Evolutionary conservation across 2,888 invertebrate species (phyloP).

Genomic region (Philonicus albiceps): DNA sequence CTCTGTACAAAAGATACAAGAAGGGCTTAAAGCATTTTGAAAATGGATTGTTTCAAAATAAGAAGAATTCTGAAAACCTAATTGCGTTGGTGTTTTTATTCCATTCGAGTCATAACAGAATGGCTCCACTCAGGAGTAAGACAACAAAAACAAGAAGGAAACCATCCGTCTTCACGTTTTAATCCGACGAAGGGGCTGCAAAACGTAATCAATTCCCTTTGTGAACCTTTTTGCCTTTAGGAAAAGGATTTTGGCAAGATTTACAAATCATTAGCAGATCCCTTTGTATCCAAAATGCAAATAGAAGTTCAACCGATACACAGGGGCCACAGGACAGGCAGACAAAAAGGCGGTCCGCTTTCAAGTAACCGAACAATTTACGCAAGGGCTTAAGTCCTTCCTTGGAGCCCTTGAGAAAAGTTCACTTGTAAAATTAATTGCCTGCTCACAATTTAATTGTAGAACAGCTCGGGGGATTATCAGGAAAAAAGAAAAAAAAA

Average conservation of each 20-base stretch:
- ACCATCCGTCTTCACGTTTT: not conserved
- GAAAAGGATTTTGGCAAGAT: constrained; percentile 5
- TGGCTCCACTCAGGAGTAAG: not conserved
- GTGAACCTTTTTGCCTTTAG: not conserved
- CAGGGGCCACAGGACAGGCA: not conserved
- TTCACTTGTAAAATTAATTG: constrained; percentile 20
- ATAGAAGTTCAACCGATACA: not conserved
- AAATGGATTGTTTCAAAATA: not conserved
- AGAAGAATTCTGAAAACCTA: not conserved
- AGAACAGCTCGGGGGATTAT: not conserved
- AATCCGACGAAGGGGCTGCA: not conserved
- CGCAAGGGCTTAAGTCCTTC: not conserved
- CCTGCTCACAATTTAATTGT: constrained; percentile 25
- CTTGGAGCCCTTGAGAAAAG: not conserved
- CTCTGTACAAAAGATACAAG: not conserved
- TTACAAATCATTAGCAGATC: constrained; percentile 29
- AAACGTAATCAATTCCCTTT: not conserved
- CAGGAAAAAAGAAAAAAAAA: too few species aligned
- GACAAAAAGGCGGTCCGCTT: not conserved
- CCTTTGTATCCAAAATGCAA: not conserved
- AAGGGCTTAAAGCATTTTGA: not conserved
- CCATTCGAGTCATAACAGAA: not conserved
- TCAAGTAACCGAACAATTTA: constrained; percentile 1
- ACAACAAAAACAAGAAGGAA: not conserved
- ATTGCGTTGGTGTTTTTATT: not conserved